These are phyloP conservation scores for Orbicella faveolata DNA, from an alignment of 64 coral and sea anemone species.

Conservation along the genomic window DNA sequence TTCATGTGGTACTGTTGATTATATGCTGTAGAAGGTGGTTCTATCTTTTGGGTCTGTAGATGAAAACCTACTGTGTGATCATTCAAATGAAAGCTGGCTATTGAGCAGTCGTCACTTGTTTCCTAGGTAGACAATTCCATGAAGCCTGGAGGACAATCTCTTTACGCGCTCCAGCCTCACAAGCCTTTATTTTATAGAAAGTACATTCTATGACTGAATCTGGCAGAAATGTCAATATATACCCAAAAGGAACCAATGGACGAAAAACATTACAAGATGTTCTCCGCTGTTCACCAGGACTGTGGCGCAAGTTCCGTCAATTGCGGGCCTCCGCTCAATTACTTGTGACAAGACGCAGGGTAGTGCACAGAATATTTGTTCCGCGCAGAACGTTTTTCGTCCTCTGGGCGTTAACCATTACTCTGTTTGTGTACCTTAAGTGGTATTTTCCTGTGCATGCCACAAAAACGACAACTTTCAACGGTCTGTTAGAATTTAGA, in stretches of 20 bases:
- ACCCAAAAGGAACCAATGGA: background rate
- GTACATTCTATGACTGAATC: background rate
- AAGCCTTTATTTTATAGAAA: background rate
- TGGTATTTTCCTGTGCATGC: slow-evolving; percentile 71
- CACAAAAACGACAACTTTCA: slow-evolving; percentile 64
- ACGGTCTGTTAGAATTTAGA: slow-evolving; percentile 63
- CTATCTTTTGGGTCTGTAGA: too few species aligned
- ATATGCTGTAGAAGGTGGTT: too few species aligned
- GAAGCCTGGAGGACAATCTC: too few species aligned
- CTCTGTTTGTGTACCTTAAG: slow-evolving; percentile 70
- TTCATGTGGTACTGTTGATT: too few species aligned
- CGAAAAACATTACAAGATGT: background rate
- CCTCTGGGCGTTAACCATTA: slow-evolving; percentile 62
- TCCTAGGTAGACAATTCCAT: too few species aligned
- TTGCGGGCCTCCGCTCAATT: slow-evolving; percentile 49
- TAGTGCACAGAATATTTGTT: slow-evolving; percentile 69
- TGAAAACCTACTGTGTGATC: too few species aligned
- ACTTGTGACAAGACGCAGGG: slow-evolving; percentile 39
- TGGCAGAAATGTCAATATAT: background rate
- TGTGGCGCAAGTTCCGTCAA: slow-evolving; percentile 26
- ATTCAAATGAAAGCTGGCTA: too few species aligned
- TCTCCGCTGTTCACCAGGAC: slow-evolving; percentile 52
- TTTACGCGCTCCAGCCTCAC: too few species aligned
- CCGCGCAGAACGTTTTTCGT: slow-evolving; percentile 68
- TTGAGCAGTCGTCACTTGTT: too few species aligned